Percentiles rank a stretch among this genome's conserved stretches.
phyloP scores from a whole-genome alignment of 2,797 vertebrate species.

The Kryptopterus vitreolus region DNA sequence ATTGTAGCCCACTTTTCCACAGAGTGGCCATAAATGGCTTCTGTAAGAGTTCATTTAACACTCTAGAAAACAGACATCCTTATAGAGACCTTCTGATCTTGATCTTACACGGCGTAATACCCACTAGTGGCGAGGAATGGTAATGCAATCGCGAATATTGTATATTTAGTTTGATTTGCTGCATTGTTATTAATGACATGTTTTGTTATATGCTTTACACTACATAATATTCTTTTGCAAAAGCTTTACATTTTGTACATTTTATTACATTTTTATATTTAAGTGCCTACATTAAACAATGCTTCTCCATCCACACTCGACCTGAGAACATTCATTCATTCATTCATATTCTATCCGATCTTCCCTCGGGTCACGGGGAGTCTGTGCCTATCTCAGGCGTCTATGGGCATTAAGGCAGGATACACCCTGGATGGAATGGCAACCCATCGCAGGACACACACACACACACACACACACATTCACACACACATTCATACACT shows the following conservation, averaged over 20 bases:
- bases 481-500: no score
- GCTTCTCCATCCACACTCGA: background rate
- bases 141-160: conserved; percentile 2
- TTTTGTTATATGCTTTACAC: background rate
- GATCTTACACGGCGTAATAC: background rate
- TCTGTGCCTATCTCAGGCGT: no score
- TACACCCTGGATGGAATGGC: no score
- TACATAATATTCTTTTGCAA: background rate
- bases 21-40: conserved; percentile 17
- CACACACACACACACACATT: no score
- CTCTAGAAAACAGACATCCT: conserved; percentile 8
- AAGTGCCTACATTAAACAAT: background rate
- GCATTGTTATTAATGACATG: background rate
- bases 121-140: background rate
- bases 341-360: no score
- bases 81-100: background rate
- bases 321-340: no score
- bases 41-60: conserved; percentile 25
- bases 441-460: no score
- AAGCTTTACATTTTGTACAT: background rate
- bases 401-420: no score
- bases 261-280: background rate
- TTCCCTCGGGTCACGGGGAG: no score
- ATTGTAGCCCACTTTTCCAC: conserved; percentile 25
- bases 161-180: background rate